Conservation (phyloP, 2,888 invertebrate genomes). For the Mesochorus sp. region DNA sequence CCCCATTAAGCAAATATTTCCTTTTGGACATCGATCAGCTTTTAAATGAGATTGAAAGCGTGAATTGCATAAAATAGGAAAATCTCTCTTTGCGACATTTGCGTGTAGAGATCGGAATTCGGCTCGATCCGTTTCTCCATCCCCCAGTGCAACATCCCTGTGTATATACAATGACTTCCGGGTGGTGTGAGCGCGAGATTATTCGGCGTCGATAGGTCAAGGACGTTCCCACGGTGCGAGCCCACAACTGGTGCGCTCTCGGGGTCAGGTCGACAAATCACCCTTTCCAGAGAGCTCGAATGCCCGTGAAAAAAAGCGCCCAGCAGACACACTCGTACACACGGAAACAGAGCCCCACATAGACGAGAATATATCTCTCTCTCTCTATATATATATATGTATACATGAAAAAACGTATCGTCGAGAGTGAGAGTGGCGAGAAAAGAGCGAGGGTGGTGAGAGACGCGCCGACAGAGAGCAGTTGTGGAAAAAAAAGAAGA, state of each 20-base stretch:
- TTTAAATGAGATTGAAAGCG: too few relatives aligned
- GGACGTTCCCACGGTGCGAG: constrained; percentile 72
- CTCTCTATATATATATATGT: too few relatives aligned
- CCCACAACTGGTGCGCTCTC: constrained; percentile 68
- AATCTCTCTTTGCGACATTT: not conserved
- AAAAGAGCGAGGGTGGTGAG: constrained; percentile 61
- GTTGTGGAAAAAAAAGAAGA: constrained; percentile 47
- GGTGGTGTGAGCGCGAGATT: constrained; percentile 68
- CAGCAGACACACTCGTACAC: constrained; percentile 50
- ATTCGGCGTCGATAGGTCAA: constrained; percentile 81
- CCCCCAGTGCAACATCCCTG: too few relatives aligned
- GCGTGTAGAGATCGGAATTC: not conserved
- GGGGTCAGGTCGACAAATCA: constrained; percentile 81
- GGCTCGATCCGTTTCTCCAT: not conserved
- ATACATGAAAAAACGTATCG: constrained; percentile 40
- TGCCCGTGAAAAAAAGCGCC: constrained; percentile 73
- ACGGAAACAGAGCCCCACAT: constrained; percentile 18
- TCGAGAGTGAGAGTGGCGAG: constrained; percentile 60
- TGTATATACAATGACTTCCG: constrained; percentile 68
- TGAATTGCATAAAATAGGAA: too few relatives aligned
- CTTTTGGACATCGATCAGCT: too few relatives aligned
- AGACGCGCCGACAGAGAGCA: constrained; percentile 51
- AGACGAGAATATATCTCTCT: too few relatives aligned
- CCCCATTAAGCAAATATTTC: too few relatives aligned
- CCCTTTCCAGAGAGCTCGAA: constrained; percentile 77